A percentile compares a stretch with the other conserved stretches of the same genome.
Conservation (phyloP, 1,140 invertebrate species). For the Apis dorsata region DNA sequence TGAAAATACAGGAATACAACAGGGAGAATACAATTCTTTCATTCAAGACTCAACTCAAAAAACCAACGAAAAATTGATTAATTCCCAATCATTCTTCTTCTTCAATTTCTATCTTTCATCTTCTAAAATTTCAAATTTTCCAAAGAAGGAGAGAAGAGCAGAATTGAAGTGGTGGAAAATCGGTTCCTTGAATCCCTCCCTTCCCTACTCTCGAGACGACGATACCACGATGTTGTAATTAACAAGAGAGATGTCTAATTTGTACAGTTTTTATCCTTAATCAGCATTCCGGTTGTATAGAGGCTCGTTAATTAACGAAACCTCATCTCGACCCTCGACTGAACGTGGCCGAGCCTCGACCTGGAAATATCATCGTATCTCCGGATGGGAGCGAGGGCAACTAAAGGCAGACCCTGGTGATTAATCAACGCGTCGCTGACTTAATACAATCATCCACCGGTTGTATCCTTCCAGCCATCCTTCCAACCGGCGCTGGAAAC, state of each 20-base stretch:
- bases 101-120: too few species aligned
- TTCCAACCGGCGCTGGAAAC: not conserved
- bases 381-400: not conserved
- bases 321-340: not conserved
- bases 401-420: not conserved
- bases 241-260: not conserved
- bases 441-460: conserved; percentile 8
- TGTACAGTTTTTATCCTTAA: not conserved
- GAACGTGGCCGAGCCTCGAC: not conserved
- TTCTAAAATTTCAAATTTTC: too few species aligned
- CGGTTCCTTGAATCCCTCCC: too few species aligned
- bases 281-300: not conserved
- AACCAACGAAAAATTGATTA: too few species aligned
- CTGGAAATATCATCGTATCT: not conserved
- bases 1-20: too few species aligned
- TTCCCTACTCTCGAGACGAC: too few species aligned
- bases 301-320: conserved; percentile 1
- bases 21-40: too few species aligned
- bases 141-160: too few species aligned
- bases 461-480: not conserved
- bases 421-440: conserved; percentile 11
- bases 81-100: too few species aligned
- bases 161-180: too few species aligned
- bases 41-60: too few species aligned
- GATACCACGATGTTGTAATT: not conserved